These are phyloP conservation scores for Mastomys coucha DNA, from an alignment of 2,113 vertebrate genomes.

Conservation along the genomic window DNA sequence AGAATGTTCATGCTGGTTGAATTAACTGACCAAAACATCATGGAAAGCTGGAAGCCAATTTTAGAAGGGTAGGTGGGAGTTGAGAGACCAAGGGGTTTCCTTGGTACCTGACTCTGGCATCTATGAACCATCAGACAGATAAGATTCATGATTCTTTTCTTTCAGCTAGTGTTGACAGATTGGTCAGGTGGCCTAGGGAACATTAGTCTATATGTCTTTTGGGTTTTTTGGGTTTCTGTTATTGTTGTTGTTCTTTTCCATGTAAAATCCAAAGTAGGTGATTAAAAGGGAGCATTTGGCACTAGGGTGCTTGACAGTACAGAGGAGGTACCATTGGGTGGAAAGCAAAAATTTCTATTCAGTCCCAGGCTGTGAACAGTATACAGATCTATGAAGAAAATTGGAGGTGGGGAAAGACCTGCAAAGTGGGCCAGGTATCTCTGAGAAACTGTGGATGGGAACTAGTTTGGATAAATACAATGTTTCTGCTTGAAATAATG, in stretches of 20 bases:
- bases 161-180: neutral
- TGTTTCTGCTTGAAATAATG: constrained; percentile 11
- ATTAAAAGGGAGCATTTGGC: neutral
- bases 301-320: neutral
- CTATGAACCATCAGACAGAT: neutral
- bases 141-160: neutral
- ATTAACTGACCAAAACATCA: neutral
- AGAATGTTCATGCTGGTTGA: neutral
- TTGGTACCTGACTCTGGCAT: neutral
- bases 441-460: neutral
- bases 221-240: neutral
- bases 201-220: neutral
- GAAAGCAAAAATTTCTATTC: neutral
- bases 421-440: neutral
- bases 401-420: neutral
- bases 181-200: neutral
- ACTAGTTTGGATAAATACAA: neutral
- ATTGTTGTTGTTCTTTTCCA: neutral
- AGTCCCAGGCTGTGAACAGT: neutral
- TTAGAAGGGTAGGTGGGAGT: neutral
- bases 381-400: neutral
- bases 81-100: neutral
- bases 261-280: neutral
- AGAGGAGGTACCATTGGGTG: neutral
- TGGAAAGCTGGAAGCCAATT: neutral